These are phyloP conservation scores for Pyrrhia umbra DNA, from an alignment of 2,888 invertebrate genomes.

Conservation along the genomic window DNA sequence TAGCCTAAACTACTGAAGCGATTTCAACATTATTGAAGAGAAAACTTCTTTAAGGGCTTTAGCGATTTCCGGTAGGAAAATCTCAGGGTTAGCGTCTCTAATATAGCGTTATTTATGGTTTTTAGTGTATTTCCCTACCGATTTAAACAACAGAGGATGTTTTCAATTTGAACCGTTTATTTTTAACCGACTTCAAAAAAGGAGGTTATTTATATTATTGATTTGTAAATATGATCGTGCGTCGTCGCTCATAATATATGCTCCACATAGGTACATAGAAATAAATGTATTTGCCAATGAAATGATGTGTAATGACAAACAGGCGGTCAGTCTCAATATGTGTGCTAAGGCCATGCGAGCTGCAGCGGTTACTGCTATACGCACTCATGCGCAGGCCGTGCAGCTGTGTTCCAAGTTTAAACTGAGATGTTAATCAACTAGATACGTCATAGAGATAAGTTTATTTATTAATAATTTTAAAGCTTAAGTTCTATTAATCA, in stretches of 20 bases:
- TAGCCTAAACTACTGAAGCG: too few relatives aligned
- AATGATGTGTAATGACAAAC: conserved; percentile 50
- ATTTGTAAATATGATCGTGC: background rate
- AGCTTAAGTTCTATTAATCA: too few relatives aligned
- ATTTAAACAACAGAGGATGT: too few relatives aligned
- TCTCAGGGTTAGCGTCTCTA: too few relatives aligned
- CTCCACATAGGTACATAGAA: conserved; percentile 3
- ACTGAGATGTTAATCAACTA: conserved; percentile 30
- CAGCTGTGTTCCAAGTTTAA: conserved; percentile 37
- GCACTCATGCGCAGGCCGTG: conserved; percentile 40
- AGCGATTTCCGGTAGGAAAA: too few relatives aligned
- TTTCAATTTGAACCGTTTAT: too few relatives aligned
- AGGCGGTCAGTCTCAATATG: conserved; percentile 51
- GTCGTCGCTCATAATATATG: background rate
- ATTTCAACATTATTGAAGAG: too few relatives aligned
- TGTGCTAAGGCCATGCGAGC: conserved; percentile 55
- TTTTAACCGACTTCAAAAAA: too few relatives aligned
- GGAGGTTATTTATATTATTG: too few relatives aligned
- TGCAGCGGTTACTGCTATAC: conserved; percentile 19
- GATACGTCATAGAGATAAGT: conserved; percentile 19
- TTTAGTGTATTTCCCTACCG: too few relatives aligned
- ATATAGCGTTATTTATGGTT: too few relatives aligned
- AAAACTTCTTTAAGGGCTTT: too few relatives aligned
- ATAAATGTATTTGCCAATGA: conserved; percentile 35
- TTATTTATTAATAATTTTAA: background rate